Conservation (phyloP, 2,888 invertebrate species). For the Platycheirus albimanus region DNA sequence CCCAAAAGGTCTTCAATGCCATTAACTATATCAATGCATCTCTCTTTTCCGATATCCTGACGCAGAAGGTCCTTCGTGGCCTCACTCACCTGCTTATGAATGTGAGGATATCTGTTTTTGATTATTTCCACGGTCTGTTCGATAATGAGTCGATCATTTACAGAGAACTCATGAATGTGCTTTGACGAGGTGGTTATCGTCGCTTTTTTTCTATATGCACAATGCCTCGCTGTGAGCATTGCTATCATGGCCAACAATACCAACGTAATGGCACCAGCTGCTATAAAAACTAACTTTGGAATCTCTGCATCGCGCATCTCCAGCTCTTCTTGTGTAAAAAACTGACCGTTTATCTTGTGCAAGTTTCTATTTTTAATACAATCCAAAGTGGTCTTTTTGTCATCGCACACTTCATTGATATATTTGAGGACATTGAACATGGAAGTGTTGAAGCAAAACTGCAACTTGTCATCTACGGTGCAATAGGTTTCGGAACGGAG, state of each 20-base stretch:
- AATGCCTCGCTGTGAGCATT: slow-evolving; percentile 67
- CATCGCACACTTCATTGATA: slow-evolving; percentile 79
- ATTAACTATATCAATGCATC: slow-evolving; percentile 78
- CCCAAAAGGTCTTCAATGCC: slow-evolving; percentile 77
- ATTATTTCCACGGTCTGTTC: slow-evolving; percentile 77
- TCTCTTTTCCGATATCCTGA: slow-evolving; percentile 77
- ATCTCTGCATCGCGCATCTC: slow-evolving; percentile 73
- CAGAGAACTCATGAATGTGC: slow-evolving; percentile 77
- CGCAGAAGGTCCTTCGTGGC: slow-evolving; percentile 77
- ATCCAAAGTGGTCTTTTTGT: slow-evolving; percentile 76
- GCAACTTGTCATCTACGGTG: slow-evolving; percentile 76
- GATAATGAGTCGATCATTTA: slow-evolving; percentile 77
- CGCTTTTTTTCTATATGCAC: slow-evolving; percentile 37
- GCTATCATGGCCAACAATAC: slow-evolving; percentile 66
- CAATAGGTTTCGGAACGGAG: slow-evolving; percentile 81
- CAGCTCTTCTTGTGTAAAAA: slow-evolving; percentile 78
- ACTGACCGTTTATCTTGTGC: slow-evolving; percentile 78
- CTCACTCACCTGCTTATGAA: slow-evolving; percentile 77
- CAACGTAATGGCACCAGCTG: slow-evolving; percentile 51
- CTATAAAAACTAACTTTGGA: slow-evolving; percentile 74
- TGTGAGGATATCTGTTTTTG: slow-evolving; percentile 78
- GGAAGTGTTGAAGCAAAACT: slow-evolving; percentile 79
- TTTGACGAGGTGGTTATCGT: slow-evolving; percentile 28
- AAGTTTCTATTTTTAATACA: slow-evolving; percentile 78
- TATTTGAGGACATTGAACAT: slow-evolving; percentile 79